These are phyloP conservation scores for Poliocrania exsul DNA, from an alignment of 2,797 vertebrate species.

Conservation along the genomic window DNA sequence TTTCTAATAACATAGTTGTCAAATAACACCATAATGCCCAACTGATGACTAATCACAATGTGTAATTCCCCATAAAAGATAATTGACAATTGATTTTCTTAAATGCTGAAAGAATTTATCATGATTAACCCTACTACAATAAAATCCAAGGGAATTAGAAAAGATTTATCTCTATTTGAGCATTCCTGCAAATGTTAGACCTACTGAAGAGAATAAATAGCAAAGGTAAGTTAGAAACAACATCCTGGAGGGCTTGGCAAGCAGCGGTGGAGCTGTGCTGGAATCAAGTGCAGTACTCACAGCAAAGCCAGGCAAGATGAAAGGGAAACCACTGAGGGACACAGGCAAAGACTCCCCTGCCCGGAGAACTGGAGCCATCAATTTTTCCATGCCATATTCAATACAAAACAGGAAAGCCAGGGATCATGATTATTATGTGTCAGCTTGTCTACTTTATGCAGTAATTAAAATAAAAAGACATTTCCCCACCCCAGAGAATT, in stretches of 20 bases:
- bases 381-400: background rate
- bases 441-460: background rate
- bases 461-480: background rate
- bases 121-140: slow-evolving; percentile 50
- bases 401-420: background rate
- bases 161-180: slow-evolving; percentile 64
- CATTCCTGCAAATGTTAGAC: slow-evolving; percentile 58
- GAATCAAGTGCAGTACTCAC: background rate
- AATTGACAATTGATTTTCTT: slow-evolving; percentile 74
- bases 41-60: slow-evolving; percentile 51
- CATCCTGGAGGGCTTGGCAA: background rate
- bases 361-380: background rate
- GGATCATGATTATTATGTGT: background rate
- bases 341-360: background rate
- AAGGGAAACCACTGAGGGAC: background rate
- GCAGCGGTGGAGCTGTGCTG: background rate
- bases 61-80: slow-evolving; percentile 69
- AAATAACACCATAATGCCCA: slow-evolving; percentile 55
- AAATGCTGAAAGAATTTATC: slow-evolving; percentile 72
- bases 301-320: background rate
- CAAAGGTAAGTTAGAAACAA: slow-evolving; percentile 19
- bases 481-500: background rate
- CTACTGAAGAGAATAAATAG: slow-evolving; percentile 14
- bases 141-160: slow-evolving; percentile 68
- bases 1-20: slow-evolving; percentile 69